A percentile compares a stretch with the other conserved stretches of the same genome.
Evolutionary conservation across 2,888 invertebrate genomes (phyloP).

Genomic region (Ectobius pallidus): DNA sequence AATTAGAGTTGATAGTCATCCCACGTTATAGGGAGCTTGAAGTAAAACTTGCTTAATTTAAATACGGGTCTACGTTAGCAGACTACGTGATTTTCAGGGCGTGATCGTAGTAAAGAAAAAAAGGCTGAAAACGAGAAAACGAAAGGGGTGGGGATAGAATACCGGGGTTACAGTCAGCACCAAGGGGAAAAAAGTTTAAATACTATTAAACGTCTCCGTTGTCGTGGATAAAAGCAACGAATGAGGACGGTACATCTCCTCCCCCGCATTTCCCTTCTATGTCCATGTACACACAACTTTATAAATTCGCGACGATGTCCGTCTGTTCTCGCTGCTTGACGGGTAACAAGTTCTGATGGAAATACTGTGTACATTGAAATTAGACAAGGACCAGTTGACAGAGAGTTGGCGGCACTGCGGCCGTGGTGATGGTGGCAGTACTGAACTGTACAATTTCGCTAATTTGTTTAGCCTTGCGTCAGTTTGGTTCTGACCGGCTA

Average conservation of each 20-base stretch:
- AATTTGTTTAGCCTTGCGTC: slow-evolving; percentile 29
- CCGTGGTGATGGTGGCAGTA: slow-evolving; percentile 21
- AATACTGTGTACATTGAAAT: slow-evolving; percentile 32
- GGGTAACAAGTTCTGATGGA: slow-evolving; percentile 21
- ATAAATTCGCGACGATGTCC: slow-evolving; percentile 10
- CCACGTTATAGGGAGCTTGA: background rate
- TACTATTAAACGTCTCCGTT: slow-evolving; percentile 11
- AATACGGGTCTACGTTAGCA: slow-evolving; percentile 18
- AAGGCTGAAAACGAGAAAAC: slow-evolving; percentile 2
- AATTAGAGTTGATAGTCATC: background rate
- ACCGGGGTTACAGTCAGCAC: background rate
- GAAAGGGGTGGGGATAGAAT: background rate
- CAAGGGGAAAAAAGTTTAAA: slow-evolving; percentile 7
- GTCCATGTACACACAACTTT: slow-evolving; percentile 26
- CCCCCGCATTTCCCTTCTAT: background rate
- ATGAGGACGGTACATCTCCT: background rate
- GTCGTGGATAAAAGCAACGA: slow-evolving; percentile 12
- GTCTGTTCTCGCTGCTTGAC: background rate
- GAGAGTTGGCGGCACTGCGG: slow-evolving; percentile 18
- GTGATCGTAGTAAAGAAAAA: background rate
- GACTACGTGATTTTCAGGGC: slow-evolving; percentile 15
- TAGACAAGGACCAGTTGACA: slow-evolving; percentile 30
- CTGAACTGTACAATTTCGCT: slow-evolving; percentile 25
- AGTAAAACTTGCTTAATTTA: slow-evolving; percentile 7
- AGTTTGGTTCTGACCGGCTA: slow-evolving; percentile 21